These are phyloP conservation scores for Tiaroga cobitis DNA, from an alignment of 2,797 vertebrate species.

Conservation along the genomic window DNA sequence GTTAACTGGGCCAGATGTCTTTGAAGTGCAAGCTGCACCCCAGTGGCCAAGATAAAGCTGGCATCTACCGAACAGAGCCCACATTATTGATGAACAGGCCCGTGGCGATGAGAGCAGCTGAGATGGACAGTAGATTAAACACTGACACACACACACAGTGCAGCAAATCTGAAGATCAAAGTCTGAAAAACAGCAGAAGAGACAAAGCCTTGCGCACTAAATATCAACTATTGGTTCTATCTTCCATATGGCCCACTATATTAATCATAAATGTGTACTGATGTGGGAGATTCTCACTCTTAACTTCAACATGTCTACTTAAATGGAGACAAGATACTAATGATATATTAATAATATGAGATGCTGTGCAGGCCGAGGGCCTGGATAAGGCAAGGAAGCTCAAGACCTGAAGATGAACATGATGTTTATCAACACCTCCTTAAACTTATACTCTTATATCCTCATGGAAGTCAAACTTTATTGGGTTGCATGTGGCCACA, in stretches of 20 bases:
- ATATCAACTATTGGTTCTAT: conserved; percentile 23
- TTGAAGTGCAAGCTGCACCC: conserved; percentile 39
- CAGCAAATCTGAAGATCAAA: conserved; percentile 37
- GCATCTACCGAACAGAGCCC: conserved; percentile 31
- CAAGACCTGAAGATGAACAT: background rate
- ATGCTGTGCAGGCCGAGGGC: background rate
- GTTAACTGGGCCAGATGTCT: conserved; percentile 48
- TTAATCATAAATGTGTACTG: background rate
- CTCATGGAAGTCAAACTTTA: background rate
- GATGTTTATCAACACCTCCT: background rate
- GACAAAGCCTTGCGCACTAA: background rate
- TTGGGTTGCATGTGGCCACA: background rate
- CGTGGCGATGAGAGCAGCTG: conserved; percentile 25
- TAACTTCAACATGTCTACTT: background rate
- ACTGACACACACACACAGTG: conserved; percentile 23
- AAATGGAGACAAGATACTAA: background rate
- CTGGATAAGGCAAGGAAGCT: background rate
- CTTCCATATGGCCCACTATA: background rate
- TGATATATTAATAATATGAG: background rate
- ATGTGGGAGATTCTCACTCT: background rate
- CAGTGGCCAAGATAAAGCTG: conserved; percentile 37
- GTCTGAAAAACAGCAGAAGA: conserved; percentile 9
- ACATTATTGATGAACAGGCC: conserved; percentile 51
- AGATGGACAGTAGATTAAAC: conserved; percentile 48
- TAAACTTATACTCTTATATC: background rate